Base-by-base conservation (phyloP, 2,113 vertebrate genomes). In the Urocynchramus pylzowi region DNA sequence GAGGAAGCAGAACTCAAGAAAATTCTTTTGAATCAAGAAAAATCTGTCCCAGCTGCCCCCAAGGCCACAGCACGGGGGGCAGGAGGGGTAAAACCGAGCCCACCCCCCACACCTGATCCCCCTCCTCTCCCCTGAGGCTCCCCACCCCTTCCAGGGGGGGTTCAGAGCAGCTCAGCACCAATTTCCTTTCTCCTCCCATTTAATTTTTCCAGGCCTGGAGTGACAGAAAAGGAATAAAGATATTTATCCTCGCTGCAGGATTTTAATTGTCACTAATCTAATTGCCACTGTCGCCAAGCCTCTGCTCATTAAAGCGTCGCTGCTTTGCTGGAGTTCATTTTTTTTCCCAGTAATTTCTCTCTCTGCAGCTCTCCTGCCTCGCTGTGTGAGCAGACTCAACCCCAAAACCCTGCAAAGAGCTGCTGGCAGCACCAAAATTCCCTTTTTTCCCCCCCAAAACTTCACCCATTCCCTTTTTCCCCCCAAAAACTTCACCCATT, bases 241-340 rank as follows among this genome's bases (percentile, higher is more conserved):
- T 95, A 97, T 93, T 98, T 97, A 91, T 97, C 96, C 95, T 95
- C 97, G 42, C 94, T 33, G 81, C 96, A 91, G 97, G 97, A 89
- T 97, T 97, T 98, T 98, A 98, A 98, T 98, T 97, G 97, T 95
- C 96, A 59, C 95, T 97, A 97, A 97, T 97, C 94, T 97, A 98
- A 98, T 98, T 97, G 98, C 97, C 73, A 84, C 82, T 95, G 82
- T 92, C n/a, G 52, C 87, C 56, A 94, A 80, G 71, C 79, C 83
- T 84, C 93, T 88, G 80, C 97, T 98, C 97, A 96, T 98, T 97
- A 97, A 96, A 97, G 75, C 67, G 31, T 89, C 93, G 81, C 89
- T 93, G 92, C 92, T 93, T 93, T 95, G 87, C 89, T 52, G 94
- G 89, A 70, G 61, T 75, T 89, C 63, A 0, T 26, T 69, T 33